These are phyloP conservation scores for Hesperophylax magnus DNA, from an alignment of 1,140 invertebrate genomes.

Conservation along the genomic window DNA sequence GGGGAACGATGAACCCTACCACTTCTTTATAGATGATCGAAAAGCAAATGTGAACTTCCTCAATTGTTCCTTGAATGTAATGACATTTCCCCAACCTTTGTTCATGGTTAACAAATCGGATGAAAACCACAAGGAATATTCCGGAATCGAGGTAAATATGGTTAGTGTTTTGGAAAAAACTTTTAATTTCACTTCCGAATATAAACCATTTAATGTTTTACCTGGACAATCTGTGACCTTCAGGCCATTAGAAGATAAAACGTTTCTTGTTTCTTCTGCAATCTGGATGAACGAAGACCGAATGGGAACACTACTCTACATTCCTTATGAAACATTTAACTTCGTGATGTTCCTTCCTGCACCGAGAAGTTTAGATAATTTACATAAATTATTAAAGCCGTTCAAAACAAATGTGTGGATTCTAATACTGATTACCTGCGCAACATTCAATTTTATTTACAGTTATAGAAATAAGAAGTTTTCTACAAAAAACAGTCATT, in stretches of 20 bases:
- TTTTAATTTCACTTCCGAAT: slow-evolving; percentile 4
- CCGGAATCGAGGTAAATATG: slow-evolving; percentile 4
- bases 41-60: too few species aligned
- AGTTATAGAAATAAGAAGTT: not conserved
- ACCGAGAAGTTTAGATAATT: not conserved
- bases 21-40: not conserved
- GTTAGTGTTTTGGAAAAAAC: not conserved
- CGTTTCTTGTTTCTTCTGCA: not conserved
- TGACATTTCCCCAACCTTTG: not conserved
- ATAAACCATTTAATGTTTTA: too few species aligned
- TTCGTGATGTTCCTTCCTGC: not conserved
- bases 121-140: not conserved
- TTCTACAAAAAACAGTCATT: not conserved
- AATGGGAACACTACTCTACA: too few species aligned
- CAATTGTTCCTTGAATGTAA: too few species aligned
- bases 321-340: not conserved
- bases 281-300: not conserved
- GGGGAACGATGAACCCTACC: too few species aligned
- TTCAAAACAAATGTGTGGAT: not conserved
- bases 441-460: not conserved
- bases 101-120: not conserved
- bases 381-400: slow-evolving; percentile 15
- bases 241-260: slow-evolving; percentile 3
- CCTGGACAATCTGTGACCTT: not conserved
- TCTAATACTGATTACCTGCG: not conserved